Evolutionary conservation across 2,113 vertebrate species (phyloP).

Genomic region (Ramphastos sulfuratus): DNA sequence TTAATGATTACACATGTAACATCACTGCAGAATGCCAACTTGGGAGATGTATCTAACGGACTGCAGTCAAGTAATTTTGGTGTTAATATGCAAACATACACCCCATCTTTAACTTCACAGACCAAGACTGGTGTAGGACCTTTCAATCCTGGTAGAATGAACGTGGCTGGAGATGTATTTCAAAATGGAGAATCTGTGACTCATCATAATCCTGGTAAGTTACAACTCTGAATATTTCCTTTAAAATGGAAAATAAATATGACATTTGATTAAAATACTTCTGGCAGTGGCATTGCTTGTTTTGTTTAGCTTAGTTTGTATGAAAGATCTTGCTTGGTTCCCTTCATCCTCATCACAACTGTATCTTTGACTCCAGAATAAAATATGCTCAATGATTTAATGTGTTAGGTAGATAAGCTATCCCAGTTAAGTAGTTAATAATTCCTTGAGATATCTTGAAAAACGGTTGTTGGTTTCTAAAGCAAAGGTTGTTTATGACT

Average conservation of each 20-base stretch:
- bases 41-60: slow-evolving; percentile 86
- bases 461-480: not conserved
- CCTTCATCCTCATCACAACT: not conserved
- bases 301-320: not conserved
- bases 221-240: not conserved
- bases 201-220: slow-evolving; percentile 90
- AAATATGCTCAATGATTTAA: not conserved
- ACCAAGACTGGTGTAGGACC: slow-evolving; percentile 85
- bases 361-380: not conserved
- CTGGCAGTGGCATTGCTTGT: not conserved
- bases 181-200: slow-evolving; percentile 93
- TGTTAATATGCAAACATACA: slow-evolving; percentile 86
- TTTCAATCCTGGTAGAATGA: slow-evolving; percentile 94
- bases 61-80: slow-evolving; percentile 92
- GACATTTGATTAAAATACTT: not conserved
- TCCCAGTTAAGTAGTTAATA: not conserved
- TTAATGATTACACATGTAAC: slow-evolving; percentile 98
- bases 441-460: not conserved
- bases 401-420: not conserved
- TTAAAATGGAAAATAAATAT: not conserved
- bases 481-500: not conserved
- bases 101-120: slow-evolving; percentile 83
- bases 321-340: not conserved
- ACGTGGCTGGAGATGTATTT: slow-evolving; percentile 85
- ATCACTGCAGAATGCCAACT: slow-evolving; percentile 86